These are phyloP conservation scores for mouse (Mus musculus) DNA, from an alignment of 2,113 vertebrate species.

Conservation along the genomic window DNA sequence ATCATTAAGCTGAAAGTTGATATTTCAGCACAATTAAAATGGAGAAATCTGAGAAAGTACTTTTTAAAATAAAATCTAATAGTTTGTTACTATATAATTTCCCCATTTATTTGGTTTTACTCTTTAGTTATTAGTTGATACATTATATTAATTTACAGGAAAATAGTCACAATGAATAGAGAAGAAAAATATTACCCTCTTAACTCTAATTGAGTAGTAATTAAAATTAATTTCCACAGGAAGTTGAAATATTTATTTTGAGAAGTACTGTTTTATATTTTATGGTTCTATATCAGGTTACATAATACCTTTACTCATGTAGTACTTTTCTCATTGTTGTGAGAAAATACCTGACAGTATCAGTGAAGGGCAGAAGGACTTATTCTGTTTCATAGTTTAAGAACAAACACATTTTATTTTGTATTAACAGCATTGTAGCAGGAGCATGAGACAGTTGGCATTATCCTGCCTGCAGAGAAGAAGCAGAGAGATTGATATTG, in stretches of 20 bases:
- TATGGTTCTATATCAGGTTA: neutral
- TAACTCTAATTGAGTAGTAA: neutral
- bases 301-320: neutral
- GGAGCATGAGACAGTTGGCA: neutral
- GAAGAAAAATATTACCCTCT: neutral
- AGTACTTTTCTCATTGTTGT: neutral
- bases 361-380: neutral
- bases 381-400: neutral
- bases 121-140: constrained; percentile 24
- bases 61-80: neutral
- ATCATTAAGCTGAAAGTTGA: neutral
- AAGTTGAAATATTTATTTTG: neutral
- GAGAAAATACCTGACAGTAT: neutral
- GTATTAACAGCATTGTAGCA: neutral
- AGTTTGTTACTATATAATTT: neutral
- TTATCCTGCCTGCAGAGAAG: neutral
- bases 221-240: neutral
- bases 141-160: neutral
- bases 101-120: neutral
- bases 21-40: constrained; percentile 21
- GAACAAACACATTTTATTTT: neutral
- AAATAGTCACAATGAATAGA: neutral
- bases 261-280: neutral
- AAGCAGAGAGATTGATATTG: neutral
- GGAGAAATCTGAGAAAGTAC: neutral